phyloP scores from a whole-genome alignment of 1,140 invertebrate genomes.

The Trichonephila inaurata region DNA sequence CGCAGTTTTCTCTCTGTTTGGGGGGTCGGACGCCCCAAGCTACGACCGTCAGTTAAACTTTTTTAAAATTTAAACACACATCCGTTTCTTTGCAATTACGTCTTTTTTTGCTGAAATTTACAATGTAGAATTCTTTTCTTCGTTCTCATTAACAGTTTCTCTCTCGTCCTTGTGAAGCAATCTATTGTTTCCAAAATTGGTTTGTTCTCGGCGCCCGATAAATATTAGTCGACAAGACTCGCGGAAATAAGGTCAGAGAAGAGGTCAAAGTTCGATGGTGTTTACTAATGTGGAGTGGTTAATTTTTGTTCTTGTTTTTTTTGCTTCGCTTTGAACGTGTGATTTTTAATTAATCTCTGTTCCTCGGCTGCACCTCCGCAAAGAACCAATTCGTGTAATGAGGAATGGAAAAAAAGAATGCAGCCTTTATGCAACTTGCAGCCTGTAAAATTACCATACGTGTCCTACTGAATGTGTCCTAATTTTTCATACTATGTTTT shows the following conservation, averaged over 20 bases:
- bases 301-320: constrained; percentile 4
- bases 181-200: constrained; percentile 42
- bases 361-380: background rate
- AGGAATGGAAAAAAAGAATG: too few relatives aligned
- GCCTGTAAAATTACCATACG: too few relatives aligned
- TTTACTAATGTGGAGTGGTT: constrained; percentile 13
- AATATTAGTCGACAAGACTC: constrained; percentile 14
- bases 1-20: constrained; percentile 8
- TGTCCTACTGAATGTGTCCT: too few relatives aligned
- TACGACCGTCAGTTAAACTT: background rate
- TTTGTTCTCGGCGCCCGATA: constrained; percentile 30
- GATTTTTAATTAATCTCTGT: background rate
- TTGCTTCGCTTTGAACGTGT: background rate
- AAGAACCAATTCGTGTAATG: background rate
- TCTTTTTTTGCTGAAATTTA: constrained; percentile 18
- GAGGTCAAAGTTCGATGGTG: constrained; percentile 39
- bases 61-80: background rate
- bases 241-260: constrained; percentile 23
- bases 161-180: constrained; percentile 2
- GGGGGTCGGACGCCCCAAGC: too few relatives aligned
- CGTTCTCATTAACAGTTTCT: constrained; percentile 36
- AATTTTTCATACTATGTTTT: too few relatives aligned
- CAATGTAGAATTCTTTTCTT: constrained; percentile 38
- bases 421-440: too few relatives aligned
- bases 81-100: constrained; percentile 16